A percentile compares a stretch with the other conserved stretches of the same genome.
These are phyloP conservation scores for Lasioglossum morio DNA, from an alignment of 2,888 invertebrate genomes.

Conservation along the genomic window DNA sequence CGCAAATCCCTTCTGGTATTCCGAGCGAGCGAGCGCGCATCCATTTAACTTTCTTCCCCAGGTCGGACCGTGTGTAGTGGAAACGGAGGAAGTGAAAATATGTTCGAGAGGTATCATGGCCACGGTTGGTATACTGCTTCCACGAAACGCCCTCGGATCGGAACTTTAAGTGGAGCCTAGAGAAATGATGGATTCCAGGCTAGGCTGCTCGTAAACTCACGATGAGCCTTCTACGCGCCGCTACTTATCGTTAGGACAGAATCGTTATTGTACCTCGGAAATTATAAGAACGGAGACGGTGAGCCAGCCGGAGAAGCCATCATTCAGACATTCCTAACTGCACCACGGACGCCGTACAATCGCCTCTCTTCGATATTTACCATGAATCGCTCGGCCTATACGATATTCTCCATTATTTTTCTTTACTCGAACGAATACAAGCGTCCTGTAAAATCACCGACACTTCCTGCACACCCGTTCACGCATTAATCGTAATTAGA, in stretches of 20 bases:
- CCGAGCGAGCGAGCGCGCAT: not conserved
- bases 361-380: conserved; percentile 18
- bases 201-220: conserved; percentile 37
- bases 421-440: not conserved
- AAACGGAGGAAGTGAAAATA: conserved; percentile 39
- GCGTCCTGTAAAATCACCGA: not conserved
- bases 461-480: not conserved
- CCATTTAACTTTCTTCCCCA: not conserved
- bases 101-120: conserved; percentile 20
- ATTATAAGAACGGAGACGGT: conserved; percentile 28
- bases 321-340: conserved; percentile 9
- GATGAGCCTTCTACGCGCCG: conserved; percentile 33
- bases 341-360: not conserved
- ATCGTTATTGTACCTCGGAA: conserved; percentile 31
- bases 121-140: conserved; percentile 22
- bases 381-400: conserved; percentile 8
- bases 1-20: not conserved
- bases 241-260: conserved; percentile 24
- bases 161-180: conserved; percentile 58
- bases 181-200: conserved; percentile 54
- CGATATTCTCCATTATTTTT: not conserved
- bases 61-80: not conserved
- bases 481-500: not conserved
- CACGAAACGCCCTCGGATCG: conserved; percentile 41
- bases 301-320: not conserved